These are phyloP conservation scores for Scaptodrosophila latifasciaeformis DNA, from an alignment of 2,888 invertebrate species.

Conservation along the genomic window DNA sequence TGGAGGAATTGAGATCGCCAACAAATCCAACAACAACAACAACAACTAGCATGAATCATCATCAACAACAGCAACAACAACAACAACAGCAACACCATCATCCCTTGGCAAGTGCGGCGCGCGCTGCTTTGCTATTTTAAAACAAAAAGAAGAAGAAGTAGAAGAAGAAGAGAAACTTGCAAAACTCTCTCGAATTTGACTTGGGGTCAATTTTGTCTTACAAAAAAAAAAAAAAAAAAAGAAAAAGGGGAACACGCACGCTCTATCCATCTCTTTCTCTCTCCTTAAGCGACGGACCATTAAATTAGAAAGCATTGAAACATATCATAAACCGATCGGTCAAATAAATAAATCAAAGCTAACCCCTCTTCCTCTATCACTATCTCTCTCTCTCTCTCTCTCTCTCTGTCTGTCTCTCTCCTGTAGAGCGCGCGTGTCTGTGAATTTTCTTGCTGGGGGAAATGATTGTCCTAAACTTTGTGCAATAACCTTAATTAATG, in stretches of 20 bases:
- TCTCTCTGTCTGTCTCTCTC: too few relatives aligned
- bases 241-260: not conserved
- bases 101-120: slow-evolving; percentile 37
- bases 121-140: slow-evolving; percentile 49
- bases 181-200: too few relatives aligned
- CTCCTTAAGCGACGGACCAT: not conserved
- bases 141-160: too few relatives aligned
- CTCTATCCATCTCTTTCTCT: not conserved
- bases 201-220: not conserved
- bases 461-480: too few relatives aligned
- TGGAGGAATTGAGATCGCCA: slow-evolving; percentile 70
- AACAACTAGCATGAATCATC: slow-evolving; percentile 38
- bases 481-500: too few relatives aligned
- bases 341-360: too few relatives aligned
- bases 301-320: not conserved
- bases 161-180: too few relatives aligned
- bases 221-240: not conserved
- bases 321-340: slow-evolving; percentile 1
- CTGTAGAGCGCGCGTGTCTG: too few relatives aligned
- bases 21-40: slow-evolving; percentile 37
- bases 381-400: too few relatives aligned
- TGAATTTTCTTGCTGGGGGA: too few relatives aligned
- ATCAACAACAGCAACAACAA: slow-evolving; percentile 31
- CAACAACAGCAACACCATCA: slow-evolving; percentile 35
- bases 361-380: too few relatives aligned